Conservation (phyloP, 2,888 invertebrate genomes). For the Podotricha telesiphe region DNA sequence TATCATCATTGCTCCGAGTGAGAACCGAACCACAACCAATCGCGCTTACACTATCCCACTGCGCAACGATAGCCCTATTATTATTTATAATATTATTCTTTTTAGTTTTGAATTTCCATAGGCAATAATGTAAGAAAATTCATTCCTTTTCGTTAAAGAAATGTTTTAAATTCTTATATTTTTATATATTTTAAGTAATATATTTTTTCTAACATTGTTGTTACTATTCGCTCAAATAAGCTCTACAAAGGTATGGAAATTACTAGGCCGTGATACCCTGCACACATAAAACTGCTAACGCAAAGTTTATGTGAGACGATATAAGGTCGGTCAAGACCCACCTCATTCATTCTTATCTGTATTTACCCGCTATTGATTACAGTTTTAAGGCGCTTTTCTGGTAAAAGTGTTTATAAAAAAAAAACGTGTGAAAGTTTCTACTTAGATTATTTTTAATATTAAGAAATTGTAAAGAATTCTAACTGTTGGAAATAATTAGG, state of each 20-base stretch:
- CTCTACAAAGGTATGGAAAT: conserved; percentile 31
- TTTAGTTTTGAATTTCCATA: no score
- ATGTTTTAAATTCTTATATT: no score
- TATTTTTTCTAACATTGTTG: not conserved
- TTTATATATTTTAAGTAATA: conserved; percentile 21
- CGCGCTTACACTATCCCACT: no score
- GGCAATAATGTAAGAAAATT: no score
- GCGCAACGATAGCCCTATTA: no score
- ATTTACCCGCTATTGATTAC: conserved; percentile 17
- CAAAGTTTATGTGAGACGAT: conserved; percentile 64
- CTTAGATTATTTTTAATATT: not conserved
- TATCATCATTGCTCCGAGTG: no score
- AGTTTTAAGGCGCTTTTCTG: not conserved
- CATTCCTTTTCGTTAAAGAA: no score
- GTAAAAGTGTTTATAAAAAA: not conserved
- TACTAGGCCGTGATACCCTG: conserved; percentile 52
- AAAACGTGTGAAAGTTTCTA: not conserved
- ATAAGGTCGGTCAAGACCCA: conserved; percentile 63
- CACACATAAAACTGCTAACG: conserved; percentile 48
- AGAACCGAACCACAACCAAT: no score
- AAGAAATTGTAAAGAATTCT: no score
- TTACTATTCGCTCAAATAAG: not conserved
- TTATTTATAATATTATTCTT: no score
- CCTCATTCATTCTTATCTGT: conserved; percentile 61
- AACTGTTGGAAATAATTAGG: no score